Percentiles rank a stretch among this genome's conserved stretches.
phyloP scores from a whole-genome alignment of 2,888 invertebrate genomes.

The Ectemnius lituratus region DNA sequence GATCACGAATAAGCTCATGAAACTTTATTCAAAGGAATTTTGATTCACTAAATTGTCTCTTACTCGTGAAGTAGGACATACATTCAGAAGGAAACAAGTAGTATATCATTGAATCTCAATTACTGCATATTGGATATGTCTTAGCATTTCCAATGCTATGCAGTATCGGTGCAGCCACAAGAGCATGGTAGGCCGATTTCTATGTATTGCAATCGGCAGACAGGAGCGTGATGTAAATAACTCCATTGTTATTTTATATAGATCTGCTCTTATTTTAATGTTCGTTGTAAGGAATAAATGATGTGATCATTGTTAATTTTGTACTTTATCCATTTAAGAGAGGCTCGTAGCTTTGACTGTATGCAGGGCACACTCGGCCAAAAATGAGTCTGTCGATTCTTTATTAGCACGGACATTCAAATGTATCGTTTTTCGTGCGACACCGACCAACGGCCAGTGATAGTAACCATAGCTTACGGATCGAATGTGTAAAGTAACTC shows the following conservation, averaged over 20 bases:
- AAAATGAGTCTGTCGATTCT: conserved; percentile 13
- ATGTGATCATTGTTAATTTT: not conserved
- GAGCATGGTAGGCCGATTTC: not conserved
- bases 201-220: conserved; percentile 39
- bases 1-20: no score
- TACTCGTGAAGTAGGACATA: conserved; percentile 5
- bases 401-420: not conserved
- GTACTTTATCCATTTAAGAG: not conserved
- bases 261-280: conserved; percentile 9
- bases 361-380: not conserved
- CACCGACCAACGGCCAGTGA: conserved; percentile 54
- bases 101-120: conserved; percentile 24
- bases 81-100: conserved; percentile 10
- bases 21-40: not conserved
- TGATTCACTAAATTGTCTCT: conserved; percentile 13
- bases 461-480: conserved; percentile 20
- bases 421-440: conserved; percentile 16
- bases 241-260: conserved; percentile 5
- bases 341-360: conserved; percentile 2
- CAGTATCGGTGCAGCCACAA: conserved; percentile 8
- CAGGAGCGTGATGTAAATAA: conserved; percentile 16
- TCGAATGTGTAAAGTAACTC: no score
- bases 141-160: not conserved
- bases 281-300: not conserved
- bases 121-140: not conserved